Evolutionary conservation across 2,113 vertebrate genomes (phyloP), one percentile per base, ranked within the genome.

Genomic region (Cryptotis parvus): DNA sequence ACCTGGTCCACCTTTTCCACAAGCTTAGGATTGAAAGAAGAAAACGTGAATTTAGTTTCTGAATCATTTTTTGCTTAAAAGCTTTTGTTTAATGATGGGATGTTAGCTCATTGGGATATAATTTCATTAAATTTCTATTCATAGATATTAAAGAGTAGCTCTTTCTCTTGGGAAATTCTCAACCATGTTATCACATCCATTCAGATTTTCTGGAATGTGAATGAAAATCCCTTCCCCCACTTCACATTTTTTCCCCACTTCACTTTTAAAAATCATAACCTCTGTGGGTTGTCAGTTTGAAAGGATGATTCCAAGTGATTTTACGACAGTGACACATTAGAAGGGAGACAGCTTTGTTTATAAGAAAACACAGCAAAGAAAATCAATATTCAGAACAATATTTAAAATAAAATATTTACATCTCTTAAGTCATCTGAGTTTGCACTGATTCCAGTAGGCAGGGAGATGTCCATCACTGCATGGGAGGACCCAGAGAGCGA

Each of bases 381-480:
- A 92, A 37, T 3, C 45, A 81, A 93, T 45, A 83, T 85, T 80
- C n/a, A 43, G 43, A 11, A 61, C 29, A 68, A 35, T 15, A 52
- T 75, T 27, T 2, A 49, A 83, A 91, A 68, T 20, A 74, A 16
- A 81, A 31, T 39, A 94, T 95, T 97, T 97, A 98, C 99, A 96
- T 95, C 97, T 79, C 93, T 87, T 91, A 99, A 97, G 69, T 99
- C 99, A 27, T 99, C 98, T 80, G 97, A 84, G 45, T 98, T 92
- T 6, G 98, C 97, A 2, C 91, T 96, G 83, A 99, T 89, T 31
- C 99, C 99, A 16, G 98, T 99, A 3, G 98, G 98, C 95, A 99
- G 95, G 75, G 98, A 94, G 83, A 99, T 99, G 94, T 99, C 98
- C 98, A 99, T 99, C 82, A 99, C 99, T 0, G 98, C 98, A 35